Conservation (phyloP, 2,888 invertebrate genomes). For the Boloria euphrosyne region DNA sequence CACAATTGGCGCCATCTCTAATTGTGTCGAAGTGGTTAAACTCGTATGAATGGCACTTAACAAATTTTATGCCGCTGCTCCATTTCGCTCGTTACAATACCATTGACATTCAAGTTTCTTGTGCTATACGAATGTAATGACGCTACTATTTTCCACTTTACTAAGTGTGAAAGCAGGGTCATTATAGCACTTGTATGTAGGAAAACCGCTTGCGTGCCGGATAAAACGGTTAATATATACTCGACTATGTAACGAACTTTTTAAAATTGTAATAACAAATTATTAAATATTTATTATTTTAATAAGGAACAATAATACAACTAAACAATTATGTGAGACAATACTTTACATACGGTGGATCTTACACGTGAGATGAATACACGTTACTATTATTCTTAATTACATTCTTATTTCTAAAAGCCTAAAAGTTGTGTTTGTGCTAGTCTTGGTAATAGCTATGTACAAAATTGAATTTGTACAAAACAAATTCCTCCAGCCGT, state of each 20-base stretch:
- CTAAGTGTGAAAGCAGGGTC: conserved; percentile 3
- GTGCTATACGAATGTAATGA: conserved; percentile 1
- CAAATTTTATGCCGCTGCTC: conserved; percentile 53
- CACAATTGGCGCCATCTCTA: conserved; percentile 64
- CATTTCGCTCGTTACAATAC: conserved; percentile 47
- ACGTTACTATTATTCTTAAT: too few species aligned
- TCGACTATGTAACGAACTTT: background rate
- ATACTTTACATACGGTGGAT: too few species aligned
- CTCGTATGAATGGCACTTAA: conserved; percentile 61
- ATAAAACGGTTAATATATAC: background rate
- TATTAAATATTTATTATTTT: too few species aligned
- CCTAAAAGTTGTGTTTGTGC: too few species aligned
- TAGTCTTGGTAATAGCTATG: too few species aligned
- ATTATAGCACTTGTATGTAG: background rate
- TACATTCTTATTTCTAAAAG: too few species aligned
- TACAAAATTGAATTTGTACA: too few species aligned
- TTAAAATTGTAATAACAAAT: too few species aligned
- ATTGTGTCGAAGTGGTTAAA: conserved; percentile 65
- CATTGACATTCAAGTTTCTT: conserved; percentile 44
- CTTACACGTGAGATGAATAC: too few species aligned
- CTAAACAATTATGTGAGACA: too few species aligned
- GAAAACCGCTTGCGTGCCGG: background rate
- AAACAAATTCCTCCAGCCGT: too few species aligned
- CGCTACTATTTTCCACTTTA: conserved; percentile 1
- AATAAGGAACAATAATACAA: too few species aligned